A percentile compares a stretch with the other conserved stretches of the same genome.
Conservation (phyloP, 2,113 vertebrate genomes). For the Anoura caudifer region DNA sequence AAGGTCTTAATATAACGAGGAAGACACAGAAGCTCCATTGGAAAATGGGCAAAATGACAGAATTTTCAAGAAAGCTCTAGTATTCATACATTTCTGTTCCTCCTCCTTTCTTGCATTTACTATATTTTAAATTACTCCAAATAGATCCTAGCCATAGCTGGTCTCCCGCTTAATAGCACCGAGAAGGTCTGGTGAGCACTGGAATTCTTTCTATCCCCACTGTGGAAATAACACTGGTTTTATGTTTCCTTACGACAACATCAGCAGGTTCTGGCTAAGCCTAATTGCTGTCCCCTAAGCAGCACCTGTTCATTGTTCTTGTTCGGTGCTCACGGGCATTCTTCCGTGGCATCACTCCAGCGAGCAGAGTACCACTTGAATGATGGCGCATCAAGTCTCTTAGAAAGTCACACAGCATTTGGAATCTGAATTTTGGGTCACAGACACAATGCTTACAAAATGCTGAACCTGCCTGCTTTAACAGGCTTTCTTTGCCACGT, state of each 20-base stretch:
- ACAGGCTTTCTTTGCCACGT: background rate
- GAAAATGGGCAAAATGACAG: background rate
- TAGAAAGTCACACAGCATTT: conserved; percentile 8
- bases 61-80: background rate
- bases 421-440: background rate
- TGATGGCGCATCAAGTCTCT: background rate
- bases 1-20: background rate
- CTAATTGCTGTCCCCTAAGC: conserved; percentile 31
- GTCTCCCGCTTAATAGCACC: background rate
- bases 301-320: conserved; percentile 32
- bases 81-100: background rate
- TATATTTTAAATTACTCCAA: conserved; percentile 27
- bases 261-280: conserved; percentile 46
- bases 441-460: conserved; percentile 20
- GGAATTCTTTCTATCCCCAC: background rate
- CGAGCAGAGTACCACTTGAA: background rate
- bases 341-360: background rate
- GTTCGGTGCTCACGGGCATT: conserved; percentile 22
- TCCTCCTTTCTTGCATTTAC: conserved; percentile 13
- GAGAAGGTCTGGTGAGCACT: conserved; percentile 26
- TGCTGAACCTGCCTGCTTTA: background rate
- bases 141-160: background rate
- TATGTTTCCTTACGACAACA: background rate
- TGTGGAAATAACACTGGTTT: conserved; percentile 36
- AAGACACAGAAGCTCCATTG: background rate